Base-by-base conservation (phyloP, 2,113 vertebrate species). In the Cryptotis parvus region DNA sequence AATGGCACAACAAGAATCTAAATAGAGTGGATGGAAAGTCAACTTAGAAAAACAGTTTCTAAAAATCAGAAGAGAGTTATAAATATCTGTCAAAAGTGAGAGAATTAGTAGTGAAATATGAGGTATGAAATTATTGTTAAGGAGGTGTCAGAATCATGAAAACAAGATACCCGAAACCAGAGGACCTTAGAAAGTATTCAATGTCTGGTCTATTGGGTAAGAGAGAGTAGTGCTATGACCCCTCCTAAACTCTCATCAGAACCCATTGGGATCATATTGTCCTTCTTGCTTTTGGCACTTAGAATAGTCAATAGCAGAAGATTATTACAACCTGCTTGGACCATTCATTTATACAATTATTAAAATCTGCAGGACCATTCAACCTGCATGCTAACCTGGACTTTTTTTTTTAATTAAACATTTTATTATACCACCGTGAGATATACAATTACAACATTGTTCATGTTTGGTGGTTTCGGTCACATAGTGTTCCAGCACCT, bases 151-250 rank as follows among this genome's bases (percentile, higher is more conserved):
- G 84, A 83, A 87, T 84, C 43, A 76, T 41, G 76, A 68, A 78
- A 90, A 55, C 4, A 35, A 76, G 81, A 77, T 22, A 8, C 31
- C 20, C 63, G 43, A 83, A 91, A 39, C 1, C 29, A 45, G 52
- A 84, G 22, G 29, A 80, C 66, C 79, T 81, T 84, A 45, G n/a
- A 69, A 87, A 87, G 63, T 79, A 65, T 55, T 66, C 49, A 31
- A 14, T 65, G 52, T 27, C 33, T 92, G 15, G 61, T 85, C 35
- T 37, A 72, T 69, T 65, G 58, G 33, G 70, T 10, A 15, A 68
- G 63, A 73, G 43, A 77, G 26, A 85, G 43, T 20, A 69, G 43
- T 55, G 33, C 15, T 20, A 12, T 52, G 24, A 61, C 29, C 12
- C 35, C 69, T 89, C 61, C 6, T 84, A 92, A 94, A 94, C 3